phyloP scores from a whole-genome alignment of 2,113 vertebrate species.

The Probosciger aterrimus region DNA sequence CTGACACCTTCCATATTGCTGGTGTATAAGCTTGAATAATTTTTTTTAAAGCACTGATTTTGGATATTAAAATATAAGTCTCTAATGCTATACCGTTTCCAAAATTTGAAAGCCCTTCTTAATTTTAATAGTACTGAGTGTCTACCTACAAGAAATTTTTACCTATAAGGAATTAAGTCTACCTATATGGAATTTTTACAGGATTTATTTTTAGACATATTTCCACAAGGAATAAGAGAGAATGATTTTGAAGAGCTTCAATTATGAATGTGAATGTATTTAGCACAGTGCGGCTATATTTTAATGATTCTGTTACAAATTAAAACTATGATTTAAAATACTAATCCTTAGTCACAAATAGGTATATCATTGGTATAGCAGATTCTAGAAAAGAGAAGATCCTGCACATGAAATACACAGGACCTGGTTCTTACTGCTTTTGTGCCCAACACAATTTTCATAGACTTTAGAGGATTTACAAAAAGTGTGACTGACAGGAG shows the following conservation, averaged over 20 bases:
- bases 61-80: neutral
- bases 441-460: neutral
- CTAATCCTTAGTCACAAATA: neutral
- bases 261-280: neutral
- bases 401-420: neutral
- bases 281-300: neutral
- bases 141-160: neutral
- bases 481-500: neutral
- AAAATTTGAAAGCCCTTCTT: neutral
- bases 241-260: neutral
- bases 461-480: neutral
- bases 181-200: neutral
- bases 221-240: neutral
- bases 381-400: neutral
- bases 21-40: neutral
- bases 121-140: neutral
- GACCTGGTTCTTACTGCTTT: neutral
- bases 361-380: neutral
- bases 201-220: neutral
- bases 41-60: neutral
- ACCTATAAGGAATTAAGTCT: neutral
- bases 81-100: neutral
- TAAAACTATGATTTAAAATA: neutral
- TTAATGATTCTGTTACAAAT: neutral
- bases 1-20: neutral